Conservation (phyloP, 1,140 invertebrate species). For the Cotesia glomerata region DNA sequence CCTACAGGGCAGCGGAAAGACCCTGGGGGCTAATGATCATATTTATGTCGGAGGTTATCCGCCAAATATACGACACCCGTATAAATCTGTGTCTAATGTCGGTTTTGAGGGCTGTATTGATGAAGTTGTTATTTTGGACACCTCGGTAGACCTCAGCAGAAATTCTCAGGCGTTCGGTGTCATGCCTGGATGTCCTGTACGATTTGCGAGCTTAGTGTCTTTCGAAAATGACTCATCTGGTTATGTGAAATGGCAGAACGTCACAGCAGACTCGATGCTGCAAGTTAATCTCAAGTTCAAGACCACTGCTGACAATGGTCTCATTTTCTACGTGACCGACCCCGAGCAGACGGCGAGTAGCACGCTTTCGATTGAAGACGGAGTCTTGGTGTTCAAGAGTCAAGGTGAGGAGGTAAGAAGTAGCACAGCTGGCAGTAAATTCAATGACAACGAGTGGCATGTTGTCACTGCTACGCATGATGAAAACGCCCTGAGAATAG, state of each 20-base stretch:
- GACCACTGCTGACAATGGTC: slow-evolving; percentile 76
- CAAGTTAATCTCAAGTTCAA: slow-evolving; percentile 91
- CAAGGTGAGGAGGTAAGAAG: slow-evolving; percentile 68
- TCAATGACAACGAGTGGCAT: slow-evolving; percentile 93
- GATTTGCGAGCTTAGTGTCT: slow-evolving; percentile 70
- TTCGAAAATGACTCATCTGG: slow-evolving; percentile 67
- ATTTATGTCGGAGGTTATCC: slow-evolving; percentile 92
- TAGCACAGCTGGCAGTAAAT: slow-evolving; percentile 67
- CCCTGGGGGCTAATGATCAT: slow-evolving; percentile 67
- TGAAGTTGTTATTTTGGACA: slow-evolving; percentile 76
- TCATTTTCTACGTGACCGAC: slow-evolving; percentile 79
- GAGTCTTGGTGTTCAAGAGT: slow-evolving; percentile 74
- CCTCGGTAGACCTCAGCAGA: slow-evolving; percentile 79
- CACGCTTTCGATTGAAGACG: slow-evolving; percentile 73
- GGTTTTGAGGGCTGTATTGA: slow-evolving; percentile 96
- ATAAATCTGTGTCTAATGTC: slow-evolving; percentile 69
- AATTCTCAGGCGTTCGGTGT: slow-evolving; percentile 82
- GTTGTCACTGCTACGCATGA: slow-evolving; percentile 84
- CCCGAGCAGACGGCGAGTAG: slow-evolving; percentile 70
- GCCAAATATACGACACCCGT: slow-evolving; percentile 65
- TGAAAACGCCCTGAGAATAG: slow-evolving; percentile 69
- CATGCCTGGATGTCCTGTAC: slow-evolving; percentile 81
- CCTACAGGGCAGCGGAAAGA: slow-evolving; percentile 48
- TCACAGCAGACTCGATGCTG: slow-evolving; percentile 66
- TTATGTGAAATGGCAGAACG: slow-evolving; percentile 70